Evolutionary conservation across 2,113 vertebrate genomes (phyloP).

Genomic region (Illadopsis cleaveri): DNA sequence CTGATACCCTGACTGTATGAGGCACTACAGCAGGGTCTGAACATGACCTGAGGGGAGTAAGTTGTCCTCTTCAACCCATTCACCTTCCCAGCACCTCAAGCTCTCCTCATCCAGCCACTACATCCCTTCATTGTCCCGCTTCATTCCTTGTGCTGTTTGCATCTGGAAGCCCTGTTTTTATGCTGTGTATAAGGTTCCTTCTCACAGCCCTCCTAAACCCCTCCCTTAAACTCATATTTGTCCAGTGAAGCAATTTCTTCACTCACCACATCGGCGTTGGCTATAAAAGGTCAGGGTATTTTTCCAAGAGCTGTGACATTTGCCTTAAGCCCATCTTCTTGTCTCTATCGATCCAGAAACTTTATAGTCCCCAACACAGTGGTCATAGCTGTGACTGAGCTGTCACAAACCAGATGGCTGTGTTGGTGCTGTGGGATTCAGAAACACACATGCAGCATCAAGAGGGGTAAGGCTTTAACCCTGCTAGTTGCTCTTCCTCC

Average conservation of each 20-base stretch:
- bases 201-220: not conserved
- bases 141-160: not conserved
- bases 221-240: conserved; percentile 8
- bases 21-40: not conserved
- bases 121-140: not conserved
- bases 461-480: not conserved
- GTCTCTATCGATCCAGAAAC: not conserved
- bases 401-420: not conserved
- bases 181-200: not conserved
- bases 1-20: not conserved
- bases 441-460: fast-evolving
- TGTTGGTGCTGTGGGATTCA: not conserved
- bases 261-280: not conserved
- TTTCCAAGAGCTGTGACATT: conserved; percentile 17
- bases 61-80: not conserved
- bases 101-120: not conserved
- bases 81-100: not conserved
- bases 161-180: not conserved
- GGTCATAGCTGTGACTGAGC: not conserved
- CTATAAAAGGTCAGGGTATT: conserved; percentile 5
- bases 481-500: not conserved
- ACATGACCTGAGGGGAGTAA: not conserved
- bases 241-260: conserved; percentile 6
- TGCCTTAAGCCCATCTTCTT: not conserved
- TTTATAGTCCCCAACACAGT: fast-evolving